Conservation (phyloP, 2,888 invertebrate genomes). For the Epirrhoe tristata region DNA sequence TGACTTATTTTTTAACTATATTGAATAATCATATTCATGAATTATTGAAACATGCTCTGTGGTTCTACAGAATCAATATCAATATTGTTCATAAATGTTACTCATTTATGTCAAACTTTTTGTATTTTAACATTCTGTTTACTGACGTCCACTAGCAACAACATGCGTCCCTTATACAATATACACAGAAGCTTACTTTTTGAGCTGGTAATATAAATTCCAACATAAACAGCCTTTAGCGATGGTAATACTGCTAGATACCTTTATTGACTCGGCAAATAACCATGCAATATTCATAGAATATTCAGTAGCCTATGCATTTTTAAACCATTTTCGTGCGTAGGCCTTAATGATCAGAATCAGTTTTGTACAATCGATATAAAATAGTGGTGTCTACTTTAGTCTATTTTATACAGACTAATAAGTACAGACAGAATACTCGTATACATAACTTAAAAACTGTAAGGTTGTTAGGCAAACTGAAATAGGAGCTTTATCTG, state of each 20-base stretch:
- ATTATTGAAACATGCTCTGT: no score
- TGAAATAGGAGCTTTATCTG: no score
- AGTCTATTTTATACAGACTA: no score
- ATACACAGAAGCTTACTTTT: not conserved
- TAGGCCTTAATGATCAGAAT: slow-evolving; percentile 30
- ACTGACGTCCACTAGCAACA: no score
- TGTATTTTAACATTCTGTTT: not conserved
- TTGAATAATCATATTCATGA: no score
- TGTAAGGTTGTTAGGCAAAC: no score
- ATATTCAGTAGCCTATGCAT: slow-evolving; percentile 49
- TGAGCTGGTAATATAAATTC: slow-evolving; percentile 7
- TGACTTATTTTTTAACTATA: no score
- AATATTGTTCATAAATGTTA: no score
- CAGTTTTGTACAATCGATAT: slow-evolving; percentile 15
- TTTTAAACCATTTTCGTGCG: slow-evolving; percentile 41
- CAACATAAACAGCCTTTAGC: slow-evolving; percentile 30
- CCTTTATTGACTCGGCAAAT: slow-evolving; percentile 44
- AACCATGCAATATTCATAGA: slow-evolving; percentile 50
- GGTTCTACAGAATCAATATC: no score
- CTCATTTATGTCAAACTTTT: not conserved
- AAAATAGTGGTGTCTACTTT: not conserved
- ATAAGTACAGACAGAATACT: no score
- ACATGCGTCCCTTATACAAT: not conserved
- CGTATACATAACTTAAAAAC: no score
- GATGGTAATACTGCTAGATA: slow-evolving; percentile 28